These are phyloP conservation scores for Apis cerana DNA, from an alignment of 1,140 invertebrate species.

Conservation along the genomic window DNA sequence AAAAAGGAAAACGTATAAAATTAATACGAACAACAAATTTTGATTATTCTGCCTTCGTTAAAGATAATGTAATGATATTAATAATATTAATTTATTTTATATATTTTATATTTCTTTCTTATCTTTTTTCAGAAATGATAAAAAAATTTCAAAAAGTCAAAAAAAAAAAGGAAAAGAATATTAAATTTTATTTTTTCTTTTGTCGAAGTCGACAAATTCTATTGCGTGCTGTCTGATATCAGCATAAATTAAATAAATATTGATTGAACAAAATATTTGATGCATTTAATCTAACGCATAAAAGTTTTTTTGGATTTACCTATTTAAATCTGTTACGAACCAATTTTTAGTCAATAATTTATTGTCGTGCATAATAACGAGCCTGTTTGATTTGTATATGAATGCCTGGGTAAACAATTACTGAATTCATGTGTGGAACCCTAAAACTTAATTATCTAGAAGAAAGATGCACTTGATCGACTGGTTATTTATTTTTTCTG, in stretches of 20 bases:
- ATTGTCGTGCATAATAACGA: not conserved
- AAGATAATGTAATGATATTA: no score
- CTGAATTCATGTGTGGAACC: not conserved
- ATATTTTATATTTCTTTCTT: no score
- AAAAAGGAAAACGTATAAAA: not conserved
- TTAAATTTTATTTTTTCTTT: not conserved
- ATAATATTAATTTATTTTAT: no score
- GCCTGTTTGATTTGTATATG: not conserved
- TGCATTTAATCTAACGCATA: not conserved
- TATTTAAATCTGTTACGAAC: not conserved
- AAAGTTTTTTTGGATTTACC: not conserved
- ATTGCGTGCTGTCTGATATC: not conserved
- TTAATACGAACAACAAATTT: no score
- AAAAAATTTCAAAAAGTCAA: not conserved
- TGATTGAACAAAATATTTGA: conserved; percentile 3
- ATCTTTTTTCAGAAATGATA: no score
- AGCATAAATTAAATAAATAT: not conserved
- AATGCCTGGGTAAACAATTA: not conserved
- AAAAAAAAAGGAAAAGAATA: not conserved
- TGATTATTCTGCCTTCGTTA: no score
- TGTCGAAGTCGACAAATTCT: not conserved
- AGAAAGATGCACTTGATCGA: not conserved
- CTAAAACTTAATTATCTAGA: conserved; percentile 14
- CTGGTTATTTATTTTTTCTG: conserved; percentile 9
- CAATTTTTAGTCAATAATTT: conserved; percentile 8